Percentiles rank a stretch among this genome's conserved stretches.
phyloP scores from a whole-genome alignment of 2,113 vertebrate species.

The Apteryx owenii region DNA sequence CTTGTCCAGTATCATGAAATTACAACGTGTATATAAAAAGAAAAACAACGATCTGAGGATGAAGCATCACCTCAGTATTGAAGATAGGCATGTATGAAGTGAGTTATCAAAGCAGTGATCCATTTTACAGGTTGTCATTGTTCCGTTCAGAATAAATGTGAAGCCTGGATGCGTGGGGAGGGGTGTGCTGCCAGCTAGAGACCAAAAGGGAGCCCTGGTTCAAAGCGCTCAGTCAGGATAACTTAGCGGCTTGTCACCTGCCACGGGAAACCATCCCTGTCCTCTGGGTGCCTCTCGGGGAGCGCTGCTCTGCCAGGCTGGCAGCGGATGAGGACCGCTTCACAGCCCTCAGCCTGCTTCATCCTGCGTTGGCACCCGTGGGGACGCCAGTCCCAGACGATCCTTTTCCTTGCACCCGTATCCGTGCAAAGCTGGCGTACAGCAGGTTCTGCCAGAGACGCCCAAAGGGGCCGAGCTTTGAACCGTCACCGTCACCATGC shows the following conservation, averaged over 20 bases:
- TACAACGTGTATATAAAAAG: neutral
- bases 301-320: neutral
- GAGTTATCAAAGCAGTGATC: neutral
- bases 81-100: neutral
- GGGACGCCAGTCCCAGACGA: neutral
- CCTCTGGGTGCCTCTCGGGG: neutral
- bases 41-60: neutral
- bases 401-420: neutral
- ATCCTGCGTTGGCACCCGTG: neutral
- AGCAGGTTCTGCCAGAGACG: neutral
- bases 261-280: neutral
- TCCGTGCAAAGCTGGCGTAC: neutral
- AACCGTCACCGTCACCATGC: neutral
- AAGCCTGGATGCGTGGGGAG: neutral
- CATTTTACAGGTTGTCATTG: neutral
- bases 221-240: neutral
- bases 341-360: neutral
- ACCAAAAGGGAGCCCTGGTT: neutral
- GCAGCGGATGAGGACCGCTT: neutral
- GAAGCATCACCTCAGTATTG: neutral
- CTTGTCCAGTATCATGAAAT: neutral
- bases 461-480: neutral
- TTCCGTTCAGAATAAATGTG: neutral
- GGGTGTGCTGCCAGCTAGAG: neutral
- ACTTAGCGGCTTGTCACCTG: neutral